Evolutionary conservation across 2,888 invertebrate species (phyloP), one percentile per base, ranked within the genome.

Genomic region (Drosophila quinaria): DNA sequence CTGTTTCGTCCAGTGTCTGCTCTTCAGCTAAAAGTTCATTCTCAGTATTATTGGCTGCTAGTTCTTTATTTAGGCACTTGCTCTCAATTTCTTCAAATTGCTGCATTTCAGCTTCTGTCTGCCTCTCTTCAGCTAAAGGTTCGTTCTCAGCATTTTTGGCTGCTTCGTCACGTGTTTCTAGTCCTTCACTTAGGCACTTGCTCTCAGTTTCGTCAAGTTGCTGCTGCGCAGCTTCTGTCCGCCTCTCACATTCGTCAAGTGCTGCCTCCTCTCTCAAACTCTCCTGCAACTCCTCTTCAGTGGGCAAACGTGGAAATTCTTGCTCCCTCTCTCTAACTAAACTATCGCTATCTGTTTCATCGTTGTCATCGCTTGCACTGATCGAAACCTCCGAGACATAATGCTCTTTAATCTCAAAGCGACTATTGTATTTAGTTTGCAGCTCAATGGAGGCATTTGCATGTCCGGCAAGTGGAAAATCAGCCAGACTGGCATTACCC

Each of bases 401-500:
- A 44, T 72, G 85, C 51, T 91, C 90, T 35, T 78, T 90, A 59
- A 92, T 70, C 79, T 92, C 90, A 77, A 85, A 92, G 25, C 91
- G 90, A 64, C 88, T 91, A 69, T 92, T 92, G 33, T 88, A 91
- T 0, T 74, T 65, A 13, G 90, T 78, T 55, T 90, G 92, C 39
- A 92, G 62, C 52, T 91, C 90, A 49, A 92, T 68, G 13, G 88
- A 90, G 29, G 87, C 87, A 76, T 91, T 90, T 6, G 80, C 78
- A 11, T 82, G 76, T 10, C 46, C 59, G 8, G 66, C 80, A 17
- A 92, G 73, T 0, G 92, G 91, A 69, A 87, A 92, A 55, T 92
- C 92, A 0, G 92, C 87, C 39, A 92, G 78, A 56, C 92, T 92
- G 15, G 91, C 92, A 87, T 92, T 92, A 6, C 92, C 92, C 68